These are phyloP conservation scores for Ennomos erosarius DNA, from an alignment of 2,888 invertebrate genomes.

Conservation along the genomic window DNA sequence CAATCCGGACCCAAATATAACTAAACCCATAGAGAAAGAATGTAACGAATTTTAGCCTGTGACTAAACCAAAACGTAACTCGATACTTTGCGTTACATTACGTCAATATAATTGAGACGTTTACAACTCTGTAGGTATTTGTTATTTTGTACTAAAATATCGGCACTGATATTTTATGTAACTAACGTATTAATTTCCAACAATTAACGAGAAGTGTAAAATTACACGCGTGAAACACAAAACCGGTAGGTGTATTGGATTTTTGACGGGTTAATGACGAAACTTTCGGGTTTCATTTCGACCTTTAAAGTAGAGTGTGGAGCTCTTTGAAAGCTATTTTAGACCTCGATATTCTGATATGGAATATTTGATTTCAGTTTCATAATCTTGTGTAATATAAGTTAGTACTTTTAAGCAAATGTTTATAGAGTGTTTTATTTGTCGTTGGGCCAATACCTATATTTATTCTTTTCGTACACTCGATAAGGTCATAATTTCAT, in stretches of 20 bases:
- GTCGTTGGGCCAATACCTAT: too few relatives aligned
- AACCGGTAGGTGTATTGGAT: not conserved
- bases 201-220: constrained; percentile 17
- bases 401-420: not conserved
- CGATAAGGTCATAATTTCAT: too few relatives aligned
- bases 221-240: constrained; percentile 15
- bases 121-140: too few relatives aligned
- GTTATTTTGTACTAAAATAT: not conserved
- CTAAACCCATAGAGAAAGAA: too few relatives aligned
- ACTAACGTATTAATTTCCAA: constrained; percentile 2
- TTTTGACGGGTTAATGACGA: constrained; percentile 11
- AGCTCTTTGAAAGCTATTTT: constrained; percentile 1
- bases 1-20: too few relatives aligned
- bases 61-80: too few relatives aligned
- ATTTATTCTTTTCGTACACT: too few relatives aligned
- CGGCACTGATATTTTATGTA: constrained; percentile 12
- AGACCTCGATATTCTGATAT: constrained; percentile 1
- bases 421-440: too few relatives aligned
- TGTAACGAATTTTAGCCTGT: too few relatives aligned
- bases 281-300: constrained; percentile 8
- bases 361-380: not conserved
- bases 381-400: not conserved
- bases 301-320: not conserved
- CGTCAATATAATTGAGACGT: too few relatives aligned
- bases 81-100: too few relatives aligned